A percentile compares a stretch with the other conserved stretches of the same genome.
These are phyloP conservation scores for Turnix velox DNA, from an alignment of 2,113 vertebrate species.

Conservation along the genomic window DNA sequence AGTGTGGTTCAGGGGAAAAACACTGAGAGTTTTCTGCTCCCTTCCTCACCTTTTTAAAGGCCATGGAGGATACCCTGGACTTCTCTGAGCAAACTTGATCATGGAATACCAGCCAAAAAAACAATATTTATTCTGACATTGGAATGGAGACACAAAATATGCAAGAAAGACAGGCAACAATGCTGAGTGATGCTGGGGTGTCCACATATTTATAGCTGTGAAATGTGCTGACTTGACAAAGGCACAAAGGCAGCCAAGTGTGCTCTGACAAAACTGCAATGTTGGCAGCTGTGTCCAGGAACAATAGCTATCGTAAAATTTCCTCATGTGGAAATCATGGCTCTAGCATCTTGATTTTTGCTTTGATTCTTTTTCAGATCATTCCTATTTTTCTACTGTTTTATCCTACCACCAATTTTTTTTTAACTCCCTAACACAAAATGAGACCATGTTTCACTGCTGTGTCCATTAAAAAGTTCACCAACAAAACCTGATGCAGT, in stretches of 20 bases:
- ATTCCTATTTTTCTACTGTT: neutral
- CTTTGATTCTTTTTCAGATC: neutral
- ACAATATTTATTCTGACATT: neutral
- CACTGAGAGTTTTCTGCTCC: neutral
- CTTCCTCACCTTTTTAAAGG: rapidly evolving
- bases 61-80: neutral
- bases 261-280: neutral
- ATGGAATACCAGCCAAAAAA: neutral
- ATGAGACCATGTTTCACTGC: neutral
- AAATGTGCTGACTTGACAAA: slow-evolving; percentile 31
- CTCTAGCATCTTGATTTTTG: neutral
- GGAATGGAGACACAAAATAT: neutral
- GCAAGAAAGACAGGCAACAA: neutral
- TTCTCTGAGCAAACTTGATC: neutral
- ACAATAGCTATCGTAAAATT: neutral
- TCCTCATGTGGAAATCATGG: neutral
- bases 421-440: neutral
- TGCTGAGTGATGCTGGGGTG: neutral
- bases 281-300: neutral
- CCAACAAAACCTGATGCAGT: neutral
- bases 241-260: neutral
- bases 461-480: neutral
- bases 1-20: neutral
- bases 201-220: neutral
- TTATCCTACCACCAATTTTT: neutral